A percentile compares a stretch with the other conserved stretches of the same genome.
These are phyloP conservation scores for Dreissena rostriformis DNA, from an alignment of 1,140 invertebrate genomes.

Conservation along the genomic window DNA sequence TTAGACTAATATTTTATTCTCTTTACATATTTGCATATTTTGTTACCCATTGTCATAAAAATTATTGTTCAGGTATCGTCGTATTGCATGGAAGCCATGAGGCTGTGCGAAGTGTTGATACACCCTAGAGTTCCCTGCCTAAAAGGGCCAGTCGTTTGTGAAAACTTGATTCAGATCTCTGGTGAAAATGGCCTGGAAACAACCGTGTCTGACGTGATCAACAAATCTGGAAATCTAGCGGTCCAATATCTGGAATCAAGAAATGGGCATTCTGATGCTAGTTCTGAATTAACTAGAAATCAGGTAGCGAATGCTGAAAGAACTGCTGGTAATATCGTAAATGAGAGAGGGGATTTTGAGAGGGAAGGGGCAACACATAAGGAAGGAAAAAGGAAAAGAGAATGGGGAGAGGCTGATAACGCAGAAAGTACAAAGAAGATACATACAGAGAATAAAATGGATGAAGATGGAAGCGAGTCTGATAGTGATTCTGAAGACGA, in stretches of 20 bases:
- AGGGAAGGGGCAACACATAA: not conserved
- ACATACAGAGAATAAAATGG: not conserved
- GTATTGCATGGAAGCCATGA: slow-evolving; percentile 39
- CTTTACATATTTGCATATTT: too few relatives aligned
- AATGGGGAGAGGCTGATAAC: not conserved
- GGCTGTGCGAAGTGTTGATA: slow-evolving; percentile 40
- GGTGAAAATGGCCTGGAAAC: not conserved
- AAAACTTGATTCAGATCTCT: slow-evolving; percentile 3
- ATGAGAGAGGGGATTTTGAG: not conserved
- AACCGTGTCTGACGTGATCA: not conserved
- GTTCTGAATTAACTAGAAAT: not conserved
- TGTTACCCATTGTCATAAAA: too few relatives aligned
- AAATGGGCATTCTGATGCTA: not conserved
- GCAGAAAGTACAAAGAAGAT: not conserved
- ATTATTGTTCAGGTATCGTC: slow-evolving; percentile 41
- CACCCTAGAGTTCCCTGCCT: slow-evolving; percentile 50
- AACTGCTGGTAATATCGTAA: not conserved
- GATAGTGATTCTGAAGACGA: slow-evolving; percentile 7
- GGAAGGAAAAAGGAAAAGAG: slow-evolving; percentile 20
- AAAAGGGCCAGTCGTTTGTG: slow-evolving; percentile 53
- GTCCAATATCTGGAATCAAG: not conserved
- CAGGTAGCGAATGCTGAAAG: not conserved
- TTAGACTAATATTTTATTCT: too few relatives aligned
- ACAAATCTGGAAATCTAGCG: not conserved
- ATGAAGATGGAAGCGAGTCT: not conserved